Base-by-base conservation (phyloP, 2,888 invertebrate species). In the Scaptomyza flava region DNA sequence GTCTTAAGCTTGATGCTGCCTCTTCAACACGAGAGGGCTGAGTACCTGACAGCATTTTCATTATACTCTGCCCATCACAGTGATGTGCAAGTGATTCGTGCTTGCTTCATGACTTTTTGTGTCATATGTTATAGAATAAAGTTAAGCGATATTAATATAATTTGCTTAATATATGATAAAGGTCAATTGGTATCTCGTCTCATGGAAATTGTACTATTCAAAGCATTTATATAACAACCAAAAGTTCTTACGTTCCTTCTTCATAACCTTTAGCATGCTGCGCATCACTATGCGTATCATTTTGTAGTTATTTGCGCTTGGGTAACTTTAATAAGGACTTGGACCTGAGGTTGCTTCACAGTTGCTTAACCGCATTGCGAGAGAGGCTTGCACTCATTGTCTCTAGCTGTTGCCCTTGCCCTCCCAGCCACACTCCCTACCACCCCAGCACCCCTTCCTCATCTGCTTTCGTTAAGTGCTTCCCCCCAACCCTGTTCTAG, bases 351-450 rank as follows among this genome's bases (percentile, higher is more conserved):
- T 17, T 48, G 43, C 43, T 53, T 34, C 42, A 67, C 61, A 54
- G 51, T 65, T 59, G 46, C 53, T 80, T 66, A 56, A 68, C 79
- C 77, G 67, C 71, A 84, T 42, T 81, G 66, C 75, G 62, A 77
- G 64, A 48, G 72, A 48, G 72, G 46, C 46, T 60, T 60, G 65
- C 45, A 63, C 42, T 63, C 50, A 34, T 58, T 59, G 56, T 60
- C 34, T 61, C 38, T 17, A 36, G 20, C 31, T 14, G 38, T 61
- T 61, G 72, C 57, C 63, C 63, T 73, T 54, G 64, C 42, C 30
- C 23, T 14, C 38, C 6, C n/a, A 52, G 52, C 45, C 33, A 1
- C 41, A 36, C 2, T 6, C 1, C 27, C 23, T 8, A 6, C 14
- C 14, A 7, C n/a, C 17, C 17, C 17, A 17, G 1, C 17, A 17